A percentile compares a stretch with the other conserved stretches of the same genome.
phyloP scores from a whole-genome alignment of 23 tunicate genomes.

The Corella eumyota region DNA sequence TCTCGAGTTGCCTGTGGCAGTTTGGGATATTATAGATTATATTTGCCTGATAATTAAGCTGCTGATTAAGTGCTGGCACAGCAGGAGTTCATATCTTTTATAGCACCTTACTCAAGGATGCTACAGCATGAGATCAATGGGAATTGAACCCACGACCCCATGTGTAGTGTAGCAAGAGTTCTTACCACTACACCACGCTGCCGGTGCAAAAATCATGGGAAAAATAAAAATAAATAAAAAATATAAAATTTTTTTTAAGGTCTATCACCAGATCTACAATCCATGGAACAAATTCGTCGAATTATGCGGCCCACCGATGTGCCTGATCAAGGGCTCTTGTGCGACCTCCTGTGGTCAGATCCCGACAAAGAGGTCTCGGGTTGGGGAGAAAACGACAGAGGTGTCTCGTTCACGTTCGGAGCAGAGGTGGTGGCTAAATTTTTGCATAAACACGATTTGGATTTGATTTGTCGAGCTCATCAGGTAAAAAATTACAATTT shows the following conservation, averaged over 20 bases:
- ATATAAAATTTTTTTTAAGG: conserved; percentile 31
- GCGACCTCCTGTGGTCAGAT: conserved; percentile 99
- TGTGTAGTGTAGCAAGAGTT: no score
- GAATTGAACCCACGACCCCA: no score
- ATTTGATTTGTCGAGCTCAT: conserved; percentile 96
- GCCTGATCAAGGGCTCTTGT: conserved; percentile 97
- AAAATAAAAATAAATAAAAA: no score
- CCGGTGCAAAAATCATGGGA: no score
- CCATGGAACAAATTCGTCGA: conserved; percentile 98
- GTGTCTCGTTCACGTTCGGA: conserved; percentile 98
- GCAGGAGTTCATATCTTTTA: no score
- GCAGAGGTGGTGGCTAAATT: conserved; percentile 99
- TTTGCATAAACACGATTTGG: conserved; percentile 96
- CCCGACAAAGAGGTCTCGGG: conserved; percentile 99
- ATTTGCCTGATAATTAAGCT: no score
- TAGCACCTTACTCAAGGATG: no score
- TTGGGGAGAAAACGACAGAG: conserved; percentile 99
- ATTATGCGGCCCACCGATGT: conserved; percentile 99
- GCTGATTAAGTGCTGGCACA: no score
- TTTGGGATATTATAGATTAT: no score
- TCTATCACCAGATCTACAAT: conserved; percentile 94
- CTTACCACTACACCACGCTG: no score
- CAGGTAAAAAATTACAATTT: conserved; percentile 38
- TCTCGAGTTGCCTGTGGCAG: no score
- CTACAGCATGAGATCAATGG: no score